Evolutionary conservation across 1,140 invertebrate species (phyloP).

Genomic region (Halyomorpha halys): DNA sequence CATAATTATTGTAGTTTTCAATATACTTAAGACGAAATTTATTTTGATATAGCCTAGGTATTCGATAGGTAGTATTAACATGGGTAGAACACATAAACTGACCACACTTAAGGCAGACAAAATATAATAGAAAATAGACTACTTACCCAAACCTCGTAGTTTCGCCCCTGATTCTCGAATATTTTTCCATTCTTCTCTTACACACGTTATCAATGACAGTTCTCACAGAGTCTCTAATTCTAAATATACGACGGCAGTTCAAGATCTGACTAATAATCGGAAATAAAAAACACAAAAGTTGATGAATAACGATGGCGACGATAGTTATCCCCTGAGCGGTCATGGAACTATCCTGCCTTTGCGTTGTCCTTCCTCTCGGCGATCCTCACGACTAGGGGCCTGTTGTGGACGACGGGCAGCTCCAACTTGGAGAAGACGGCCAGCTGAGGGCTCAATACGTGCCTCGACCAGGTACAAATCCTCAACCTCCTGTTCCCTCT

Average conservation of each 20-base stretch:
- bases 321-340: too few relatives aligned
- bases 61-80: too few relatives aligned
- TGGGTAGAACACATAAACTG: too few relatives aligned
- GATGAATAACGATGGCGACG: too few relatives aligned
- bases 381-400: constrained; percentile 8
- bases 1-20: too few relatives aligned
- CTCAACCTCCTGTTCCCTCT: neutral
- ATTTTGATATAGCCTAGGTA: too few relatives aligned
- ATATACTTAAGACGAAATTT: too few relatives aligned
- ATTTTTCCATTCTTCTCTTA: constrained; percentile 5
- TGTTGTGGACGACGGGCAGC: neutral
- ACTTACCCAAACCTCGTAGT: neutral
- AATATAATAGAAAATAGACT: neutral
- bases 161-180: neutral
- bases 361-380: neutral
- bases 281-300: too few relatives aligned
- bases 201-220: too few relatives aligned
- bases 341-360: neutral
- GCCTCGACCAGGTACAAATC: constrained; percentile 2
- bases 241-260: too few relatives aligned
- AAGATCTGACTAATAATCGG: too few relatives aligned
- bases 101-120: neutral
- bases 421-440: neutral
- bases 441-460: neutral
- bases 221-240: too few relatives aligned